Conservation (phyloP, 2,797 vertebrate genomes). For the Arnoldichthys spilopterus region DNA sequence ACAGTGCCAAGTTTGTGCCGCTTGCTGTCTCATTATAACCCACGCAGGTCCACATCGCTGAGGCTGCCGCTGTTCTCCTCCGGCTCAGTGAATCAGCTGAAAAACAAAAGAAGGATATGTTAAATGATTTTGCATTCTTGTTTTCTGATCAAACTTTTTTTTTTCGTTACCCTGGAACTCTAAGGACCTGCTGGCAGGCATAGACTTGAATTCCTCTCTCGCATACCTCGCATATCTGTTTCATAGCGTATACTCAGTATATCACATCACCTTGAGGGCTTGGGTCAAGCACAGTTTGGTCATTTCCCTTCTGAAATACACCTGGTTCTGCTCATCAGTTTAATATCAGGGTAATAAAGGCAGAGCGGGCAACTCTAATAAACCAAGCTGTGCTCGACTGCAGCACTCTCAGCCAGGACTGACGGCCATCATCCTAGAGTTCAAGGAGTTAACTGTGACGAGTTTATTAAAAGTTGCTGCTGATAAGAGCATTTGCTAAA, state of each 20-base stretch:
- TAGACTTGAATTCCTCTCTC: background rate
- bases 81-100: slow-evolving; percentile 81
- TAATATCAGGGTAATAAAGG: background rate
- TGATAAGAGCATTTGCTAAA: background rate
- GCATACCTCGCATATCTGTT: background rate
- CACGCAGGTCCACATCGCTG: slow-evolving; percentile 95
- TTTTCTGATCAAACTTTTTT: background rate
- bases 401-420: background rate
- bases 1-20: slow-evolving; percentile 82
- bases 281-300: no score
- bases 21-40: slow-evolving; percentile 84
- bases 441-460: background rate
- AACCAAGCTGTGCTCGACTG: background rate
- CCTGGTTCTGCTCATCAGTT: background rate
- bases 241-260: background rate
- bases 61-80: slow-evolving; percentile 64
- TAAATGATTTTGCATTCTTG: background rate
- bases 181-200: background rate
- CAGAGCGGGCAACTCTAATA: no score
- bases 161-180: background rate
- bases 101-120: slow-evolving; percentile 38
- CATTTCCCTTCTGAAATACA: background rate
- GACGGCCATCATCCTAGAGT: background rate
- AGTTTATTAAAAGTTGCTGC: no score
- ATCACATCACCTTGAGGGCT: background rate